phyloP scores from a whole-genome alignment of 2,113 vertebrate genomes.

The Manacus vitellinus region DNA sequence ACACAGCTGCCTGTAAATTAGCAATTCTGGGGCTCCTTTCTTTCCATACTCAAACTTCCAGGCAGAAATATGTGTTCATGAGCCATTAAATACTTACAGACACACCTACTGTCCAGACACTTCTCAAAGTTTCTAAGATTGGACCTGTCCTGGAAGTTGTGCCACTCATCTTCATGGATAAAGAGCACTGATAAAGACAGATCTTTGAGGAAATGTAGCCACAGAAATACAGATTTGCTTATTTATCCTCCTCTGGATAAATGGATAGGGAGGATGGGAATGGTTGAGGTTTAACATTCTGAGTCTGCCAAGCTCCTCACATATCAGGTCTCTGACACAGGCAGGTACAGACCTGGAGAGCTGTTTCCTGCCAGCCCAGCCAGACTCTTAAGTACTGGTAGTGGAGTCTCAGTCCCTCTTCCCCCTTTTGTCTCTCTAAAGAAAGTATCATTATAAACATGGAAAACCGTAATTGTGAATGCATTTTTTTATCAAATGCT shows the following conservation, averaged over 20 bases:
- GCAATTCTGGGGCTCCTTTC: background rate
- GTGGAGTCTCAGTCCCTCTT: background rate
- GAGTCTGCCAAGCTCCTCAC: background rate
- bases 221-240: background rate
- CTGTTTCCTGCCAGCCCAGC: background rate
- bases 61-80: background rate
- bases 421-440: background rate
- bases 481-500: background rate
- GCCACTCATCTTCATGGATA: background rate
- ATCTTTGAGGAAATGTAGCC: accelerated
- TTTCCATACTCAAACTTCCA: background rate
- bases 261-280: background rate
- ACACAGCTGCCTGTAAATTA: background rate
- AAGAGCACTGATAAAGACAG: background rate
- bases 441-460: background rate
- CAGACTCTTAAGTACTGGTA: background rate
- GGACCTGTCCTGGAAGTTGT: background rate
- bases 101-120: background rate
- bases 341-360: background rate
- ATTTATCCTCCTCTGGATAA: background rate
- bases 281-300: background rate
- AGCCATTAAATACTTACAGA: background rate
- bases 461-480: background rate
- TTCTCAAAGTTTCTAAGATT: background rate
- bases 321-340: background rate